Conservation (phyloP, 2,797 vertebrate genomes). For the Pantherophis vulpinus region DNA sequence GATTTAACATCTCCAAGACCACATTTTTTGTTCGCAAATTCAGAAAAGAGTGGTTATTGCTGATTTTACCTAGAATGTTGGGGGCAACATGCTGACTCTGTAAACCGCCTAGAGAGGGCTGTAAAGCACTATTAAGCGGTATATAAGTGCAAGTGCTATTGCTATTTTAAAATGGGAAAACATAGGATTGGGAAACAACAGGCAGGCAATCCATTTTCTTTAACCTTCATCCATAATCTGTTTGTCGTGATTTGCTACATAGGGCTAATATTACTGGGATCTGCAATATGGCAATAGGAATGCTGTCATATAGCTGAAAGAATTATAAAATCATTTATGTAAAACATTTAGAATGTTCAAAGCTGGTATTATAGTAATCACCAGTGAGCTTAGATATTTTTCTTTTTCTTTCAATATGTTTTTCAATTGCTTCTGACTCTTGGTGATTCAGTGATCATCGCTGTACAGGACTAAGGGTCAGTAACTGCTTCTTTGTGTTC, state of each 20-base stretch:
- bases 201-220: neutral
- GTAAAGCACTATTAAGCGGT: neutral
- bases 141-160: neutral
- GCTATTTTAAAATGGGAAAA: neutral
- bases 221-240: neutral
- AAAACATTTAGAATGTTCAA: neutral
- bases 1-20: neutral
- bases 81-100: neutral
- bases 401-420: neutral
- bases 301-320: neutral
- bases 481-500: neutral
- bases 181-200: neutral
- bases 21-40: neutral
- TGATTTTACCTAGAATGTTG: neutral
- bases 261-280: neutral
- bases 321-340: neutral
- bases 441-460: neutral
- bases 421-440: neutral
- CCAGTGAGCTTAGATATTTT: neutral
- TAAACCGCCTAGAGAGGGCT: neutral
- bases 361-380: neutral
- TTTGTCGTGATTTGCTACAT: neutral
- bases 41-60: neutral
- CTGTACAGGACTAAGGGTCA: neutral
- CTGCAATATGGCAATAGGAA: neutral